Evolutionary conservation across 2,888 invertebrate species (phyloP), one percentile per base, ranked within the genome.

Genomic region (Diploptera punctata): DNA sequence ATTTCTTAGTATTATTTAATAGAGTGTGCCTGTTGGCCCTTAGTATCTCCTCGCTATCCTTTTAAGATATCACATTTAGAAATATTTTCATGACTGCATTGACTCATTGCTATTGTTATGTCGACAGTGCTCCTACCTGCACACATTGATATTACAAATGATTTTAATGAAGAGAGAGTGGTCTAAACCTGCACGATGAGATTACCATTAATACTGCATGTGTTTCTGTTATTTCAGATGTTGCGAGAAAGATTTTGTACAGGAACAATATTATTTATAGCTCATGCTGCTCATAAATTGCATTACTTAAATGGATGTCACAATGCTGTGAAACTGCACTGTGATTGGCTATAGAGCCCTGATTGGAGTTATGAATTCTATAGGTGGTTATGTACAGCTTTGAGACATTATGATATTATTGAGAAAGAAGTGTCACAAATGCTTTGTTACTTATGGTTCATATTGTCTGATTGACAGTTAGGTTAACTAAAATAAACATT

Each of bases 241-340:
- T 84, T 93, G 29, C 87, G 92, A 7, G 93, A 94, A 80, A 86
- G 91, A 78, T 86, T 95, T 71, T 94, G 94, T 3, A 93, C 93
- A 1, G 86, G 91, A 0, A 94, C 93, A 0, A 86, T 93, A 18
- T 82, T 94, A 49, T 84, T 94, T 16, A 83, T 94, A 54, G 92
- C 90, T 0, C 85, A 86, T 61, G 87, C 88, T 1, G 90, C 89
- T 0, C 87, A 86, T 77, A 87, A 88, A 76, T 82, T 94, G 70
- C 85, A 86, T 21, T 84, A 85, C 69, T 83, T 93, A 1, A 84
- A 89, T 76, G 87, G 94, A 0, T 84, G 95, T 54, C 86, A 89
- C 67, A 92, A 93, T 79, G 93, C 89, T 0, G 87, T 93, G 10
- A 86, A 94, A 74, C 83, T 90, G 74, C 86, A 90, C 81, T 88